Conservation (phyloP, 2,113 vertebrate species). For the Paedocypris sp. region DNA sequence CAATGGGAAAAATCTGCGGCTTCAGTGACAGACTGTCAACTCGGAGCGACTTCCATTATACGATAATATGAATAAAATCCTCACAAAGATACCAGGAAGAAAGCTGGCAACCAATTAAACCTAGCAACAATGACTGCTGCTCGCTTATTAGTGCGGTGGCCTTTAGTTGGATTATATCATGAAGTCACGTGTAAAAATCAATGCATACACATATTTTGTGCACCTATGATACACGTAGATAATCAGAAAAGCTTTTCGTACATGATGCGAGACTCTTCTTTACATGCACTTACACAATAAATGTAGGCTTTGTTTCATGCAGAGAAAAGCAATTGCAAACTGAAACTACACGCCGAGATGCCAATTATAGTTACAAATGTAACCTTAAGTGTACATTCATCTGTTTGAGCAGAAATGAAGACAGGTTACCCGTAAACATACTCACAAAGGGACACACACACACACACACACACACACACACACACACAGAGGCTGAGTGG, state of each 20-base stretch:
- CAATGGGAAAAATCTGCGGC: conserved; percentile 32
- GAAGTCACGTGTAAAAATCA: no score
- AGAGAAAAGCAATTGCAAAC: background rate
- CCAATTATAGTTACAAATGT: background rate
- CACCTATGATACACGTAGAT: no score
- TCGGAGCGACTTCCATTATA: conserved; percentile 36
- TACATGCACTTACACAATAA: no score
- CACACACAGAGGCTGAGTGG: conserved; percentile 37
- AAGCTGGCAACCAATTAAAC: conserved; percentile 11
- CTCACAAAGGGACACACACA: background rate
- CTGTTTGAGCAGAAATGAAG: background rate
- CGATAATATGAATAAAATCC: conserved; percentile 13
- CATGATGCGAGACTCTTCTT: no score
- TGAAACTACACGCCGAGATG: background rate
- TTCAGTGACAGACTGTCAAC: conserved; percentile 34
- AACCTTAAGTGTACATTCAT: background rate
- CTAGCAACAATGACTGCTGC: background rate
- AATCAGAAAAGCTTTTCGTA: no score
- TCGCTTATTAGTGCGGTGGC: conserved; percentile 10
- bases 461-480: conserved; percentile 2
- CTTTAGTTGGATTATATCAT: background rate
- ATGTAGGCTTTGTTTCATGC: no score
- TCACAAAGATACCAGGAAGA: background rate
- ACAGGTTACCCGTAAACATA: background rate
- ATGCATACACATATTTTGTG: no score